A percentile compares a stretch with the other conserved stretches of the same genome.
These are phyloP conservation scores for Agrilus biguttatus DNA, from an alignment of 2,888 invertebrate genomes.

Conservation along the genomic window DNA sequence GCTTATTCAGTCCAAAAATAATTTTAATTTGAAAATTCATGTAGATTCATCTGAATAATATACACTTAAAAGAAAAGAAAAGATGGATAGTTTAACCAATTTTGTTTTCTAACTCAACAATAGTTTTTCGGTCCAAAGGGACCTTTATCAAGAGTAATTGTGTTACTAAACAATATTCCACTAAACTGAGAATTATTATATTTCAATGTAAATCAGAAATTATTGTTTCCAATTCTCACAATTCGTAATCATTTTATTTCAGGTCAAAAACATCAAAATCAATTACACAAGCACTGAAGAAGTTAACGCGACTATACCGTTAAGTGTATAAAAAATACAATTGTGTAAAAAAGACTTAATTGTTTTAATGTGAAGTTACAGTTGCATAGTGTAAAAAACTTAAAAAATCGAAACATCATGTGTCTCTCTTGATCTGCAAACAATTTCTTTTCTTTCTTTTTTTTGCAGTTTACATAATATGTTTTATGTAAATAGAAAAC, in stretches of 20 bases:
- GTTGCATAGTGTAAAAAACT: not conserved
- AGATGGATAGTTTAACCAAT: too few relatives aligned
- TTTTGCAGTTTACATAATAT: not conserved
- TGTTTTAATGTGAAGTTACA: not conserved
- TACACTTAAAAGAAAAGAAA: too few relatives aligned
- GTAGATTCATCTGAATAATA: too few relatives aligned
- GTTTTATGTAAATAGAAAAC: not conserved
- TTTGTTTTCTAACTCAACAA: too few relatives aligned
- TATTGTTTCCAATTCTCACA: slow-evolving; percentile 2
- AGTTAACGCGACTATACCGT: slow-evolving; percentile 78
- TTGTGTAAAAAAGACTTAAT: not conserved
- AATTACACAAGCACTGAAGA: slow-evolving; percentile 63
- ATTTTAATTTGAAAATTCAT: too few relatives aligned
- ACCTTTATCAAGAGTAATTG: too few relatives aligned
- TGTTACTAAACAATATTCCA: too few relatives aligned
- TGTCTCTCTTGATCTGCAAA: slow-evolving; percentile 2
- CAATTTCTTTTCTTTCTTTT: slow-evolving; percentile 5
- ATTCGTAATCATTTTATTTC: slow-evolving; percentile 27
- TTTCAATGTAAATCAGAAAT: not conserved
- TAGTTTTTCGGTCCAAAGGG: too few relatives aligned
- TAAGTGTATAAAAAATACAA: slow-evolving; percentile 29
- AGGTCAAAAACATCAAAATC: slow-evolving; percentile 67
- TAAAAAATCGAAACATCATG: too few relatives aligned
- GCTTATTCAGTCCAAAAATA: too few relatives aligned
- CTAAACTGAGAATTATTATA: not conserved